Conservation (phyloP, 2,888 invertebrate genomes). For the Alloplasta piceator region DNA sequence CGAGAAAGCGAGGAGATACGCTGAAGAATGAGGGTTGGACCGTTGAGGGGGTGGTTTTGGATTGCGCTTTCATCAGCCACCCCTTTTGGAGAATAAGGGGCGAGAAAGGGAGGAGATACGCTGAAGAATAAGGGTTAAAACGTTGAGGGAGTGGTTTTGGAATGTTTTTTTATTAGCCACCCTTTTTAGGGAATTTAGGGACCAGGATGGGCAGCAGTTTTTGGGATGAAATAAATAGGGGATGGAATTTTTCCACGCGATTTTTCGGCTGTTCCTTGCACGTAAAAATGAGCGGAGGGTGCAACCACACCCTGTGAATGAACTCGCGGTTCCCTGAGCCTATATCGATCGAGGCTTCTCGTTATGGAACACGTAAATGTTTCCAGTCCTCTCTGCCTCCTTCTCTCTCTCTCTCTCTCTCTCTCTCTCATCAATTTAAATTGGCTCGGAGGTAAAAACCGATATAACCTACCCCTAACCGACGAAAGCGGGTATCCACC, state of each 20-base stretch:
- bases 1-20: too few relatives aligned
- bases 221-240: constrained; percentile 8
- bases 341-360: constrained; percentile 63
- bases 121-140: too few relatives aligned
- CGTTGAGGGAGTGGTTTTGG: too few relatives aligned
- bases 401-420: constrained; percentile 21
- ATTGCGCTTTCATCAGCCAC: too few relatives aligned
- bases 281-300: neutral
- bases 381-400: constrained; percentile 31
- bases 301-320: constrained; percentile 29
- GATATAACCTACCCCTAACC: constrained; percentile 33
- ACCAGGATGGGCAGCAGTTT: too few relatives aligned
- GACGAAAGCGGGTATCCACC: constrained; percentile 43
- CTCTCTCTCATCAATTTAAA: constrained; percentile 63
- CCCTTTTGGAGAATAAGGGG: too few relatives aligned
- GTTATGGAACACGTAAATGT: constrained; percentile 62
- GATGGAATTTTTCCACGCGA: constrained; percentile 17
- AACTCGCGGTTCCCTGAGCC: constrained; percentile 20
- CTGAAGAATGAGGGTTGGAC: too few relatives aligned
- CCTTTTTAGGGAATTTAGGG: too few relatives aligned
- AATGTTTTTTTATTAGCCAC: too few relatives aligned
- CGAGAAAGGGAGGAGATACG: too few relatives aligned
- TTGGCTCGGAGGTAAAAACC: constrained; percentile 64
- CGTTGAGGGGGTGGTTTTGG: too few relatives aligned
- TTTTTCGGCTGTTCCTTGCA: constrained; percentile 3